Evolutionary conservation across 2,113 vertebrate genomes (phyloP).

Genomic region (Oreochromis tanganicae): DNA sequence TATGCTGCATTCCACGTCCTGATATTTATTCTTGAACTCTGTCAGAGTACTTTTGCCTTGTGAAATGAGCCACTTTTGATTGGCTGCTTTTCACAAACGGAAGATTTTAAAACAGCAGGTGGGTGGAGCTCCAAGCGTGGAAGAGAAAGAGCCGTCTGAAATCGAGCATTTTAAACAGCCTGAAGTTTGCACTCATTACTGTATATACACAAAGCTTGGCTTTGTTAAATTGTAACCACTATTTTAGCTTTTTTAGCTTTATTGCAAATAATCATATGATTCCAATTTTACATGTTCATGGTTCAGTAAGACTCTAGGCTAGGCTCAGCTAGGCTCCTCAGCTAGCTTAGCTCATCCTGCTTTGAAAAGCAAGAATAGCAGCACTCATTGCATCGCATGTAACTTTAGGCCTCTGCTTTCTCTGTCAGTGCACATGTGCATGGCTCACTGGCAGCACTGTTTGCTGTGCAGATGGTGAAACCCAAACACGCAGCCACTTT

Average conservation of each 20-base stretch:
- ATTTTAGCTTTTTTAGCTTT: not conserved
- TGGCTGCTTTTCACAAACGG: not conserved
- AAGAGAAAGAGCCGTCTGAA: not conserved
- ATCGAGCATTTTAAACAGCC: not conserved
- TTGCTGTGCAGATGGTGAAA: not conserved
- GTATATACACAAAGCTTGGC: not conserved
- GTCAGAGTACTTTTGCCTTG: not conserved
- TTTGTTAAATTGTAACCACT: not conserved
- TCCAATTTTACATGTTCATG: not conserved
- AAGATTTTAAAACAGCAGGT: not conserved
- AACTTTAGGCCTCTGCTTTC: not conserved
- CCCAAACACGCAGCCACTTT: not conserved
- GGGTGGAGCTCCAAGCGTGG: not conserved
- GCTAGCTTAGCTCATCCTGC: not conserved
- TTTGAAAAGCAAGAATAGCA: not conserved
- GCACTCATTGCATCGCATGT: not conserved
- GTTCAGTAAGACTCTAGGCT: not conserved
- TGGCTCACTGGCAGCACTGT: not conserved
- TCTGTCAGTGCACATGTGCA: not conserved
- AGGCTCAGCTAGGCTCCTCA: not conserved
- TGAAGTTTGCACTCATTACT: not conserved
- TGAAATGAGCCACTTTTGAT: not conserved
- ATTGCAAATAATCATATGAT: accelerated
- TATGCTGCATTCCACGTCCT: not conserved
- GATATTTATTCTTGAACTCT: not conserved